Evolutionary conservation across 2,113 vertebrate species (phyloP).

Genomic region (Myiopsitta monachus): DNA sequence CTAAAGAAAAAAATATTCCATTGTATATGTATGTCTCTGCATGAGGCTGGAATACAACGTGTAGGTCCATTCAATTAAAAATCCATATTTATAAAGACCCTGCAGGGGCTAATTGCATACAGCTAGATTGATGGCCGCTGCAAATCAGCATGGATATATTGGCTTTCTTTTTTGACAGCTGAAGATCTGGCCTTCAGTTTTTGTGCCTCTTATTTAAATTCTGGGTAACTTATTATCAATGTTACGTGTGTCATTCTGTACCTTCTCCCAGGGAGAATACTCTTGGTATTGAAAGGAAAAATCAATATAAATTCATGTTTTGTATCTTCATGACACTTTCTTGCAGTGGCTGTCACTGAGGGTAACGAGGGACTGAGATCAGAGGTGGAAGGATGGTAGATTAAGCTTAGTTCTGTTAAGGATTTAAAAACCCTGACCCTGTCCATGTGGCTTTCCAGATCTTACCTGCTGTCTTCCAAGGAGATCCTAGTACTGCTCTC

Average conservation of each 20-base stretch:
- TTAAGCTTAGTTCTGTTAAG: neutral
- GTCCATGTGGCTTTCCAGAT: neutral
- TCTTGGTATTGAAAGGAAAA: neutral
- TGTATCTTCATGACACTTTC: neutral
- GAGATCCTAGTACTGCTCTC: neutral
- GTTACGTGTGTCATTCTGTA: neutral
- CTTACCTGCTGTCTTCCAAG: neutral
- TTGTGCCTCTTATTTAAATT: neutral
- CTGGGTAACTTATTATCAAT: neutral
- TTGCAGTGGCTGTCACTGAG: neutral
- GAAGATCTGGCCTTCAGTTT: neutral
- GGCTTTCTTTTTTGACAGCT: neutral
- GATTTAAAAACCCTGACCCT: neutral
- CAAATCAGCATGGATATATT: neutral
- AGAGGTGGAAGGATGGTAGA: neutral
- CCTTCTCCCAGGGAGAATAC: neutral
- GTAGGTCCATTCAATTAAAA: neutral
- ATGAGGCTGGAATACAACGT: neutral
- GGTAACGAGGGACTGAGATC: neutral
- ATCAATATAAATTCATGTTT: neutral
- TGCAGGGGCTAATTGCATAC: neutral
- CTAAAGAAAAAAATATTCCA: neutral
- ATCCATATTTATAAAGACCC: neutral
- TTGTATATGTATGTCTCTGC: neutral
- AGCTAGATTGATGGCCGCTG: neutral